Percentiles rank a stretch among this genome's conserved stretches.
Conservation (phyloP, 92 coral and sea anemone genomes). For the Scolanthus callimorphus region DNA sequence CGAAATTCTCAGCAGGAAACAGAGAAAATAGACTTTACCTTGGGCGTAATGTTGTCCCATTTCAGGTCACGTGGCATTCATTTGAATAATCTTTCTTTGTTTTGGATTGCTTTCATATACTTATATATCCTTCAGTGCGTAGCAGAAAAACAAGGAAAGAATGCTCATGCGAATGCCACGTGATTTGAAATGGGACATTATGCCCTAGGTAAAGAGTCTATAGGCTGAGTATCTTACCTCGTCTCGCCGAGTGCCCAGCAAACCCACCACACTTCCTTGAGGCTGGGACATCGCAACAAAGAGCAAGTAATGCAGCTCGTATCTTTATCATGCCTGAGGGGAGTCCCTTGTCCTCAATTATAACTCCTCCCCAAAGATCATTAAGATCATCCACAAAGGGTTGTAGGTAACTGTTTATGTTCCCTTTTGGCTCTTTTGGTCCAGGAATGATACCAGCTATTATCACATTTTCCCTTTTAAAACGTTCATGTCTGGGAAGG, state of each 20-base stretch:
- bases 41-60: no score
- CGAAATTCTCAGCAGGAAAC: no score
- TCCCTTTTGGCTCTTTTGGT: conserved; percentile 16
- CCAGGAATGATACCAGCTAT: conserved; percentile 25
- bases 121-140: no score
- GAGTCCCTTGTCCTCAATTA: background rate
- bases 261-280: conserved; percentile 45
- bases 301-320: conserved; percentile 28
- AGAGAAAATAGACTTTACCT: no score
- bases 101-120: no score
- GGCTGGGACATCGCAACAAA: conserved; percentile 36
- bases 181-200: no score
- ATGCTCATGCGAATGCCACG: background rate
- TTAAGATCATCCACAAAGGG: conserved; percentile 25
- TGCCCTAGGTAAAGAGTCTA: no score
- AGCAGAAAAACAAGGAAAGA: no score
- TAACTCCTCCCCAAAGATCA: conserved; percentile 36
- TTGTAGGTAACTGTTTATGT: conserved; percentile 26
- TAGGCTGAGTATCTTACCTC: background rate
- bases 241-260: conserved; percentile 22
- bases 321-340: conserved; percentile 13
- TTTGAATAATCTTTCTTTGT: no score
- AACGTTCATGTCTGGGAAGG: conserved; percentile 12
- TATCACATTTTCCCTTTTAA: conserved; percentile 13
- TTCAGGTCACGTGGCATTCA: no score